Conservation (phyloP, 1,140 invertebrate species). For the Maconellicoccus hirsutus region DNA sequence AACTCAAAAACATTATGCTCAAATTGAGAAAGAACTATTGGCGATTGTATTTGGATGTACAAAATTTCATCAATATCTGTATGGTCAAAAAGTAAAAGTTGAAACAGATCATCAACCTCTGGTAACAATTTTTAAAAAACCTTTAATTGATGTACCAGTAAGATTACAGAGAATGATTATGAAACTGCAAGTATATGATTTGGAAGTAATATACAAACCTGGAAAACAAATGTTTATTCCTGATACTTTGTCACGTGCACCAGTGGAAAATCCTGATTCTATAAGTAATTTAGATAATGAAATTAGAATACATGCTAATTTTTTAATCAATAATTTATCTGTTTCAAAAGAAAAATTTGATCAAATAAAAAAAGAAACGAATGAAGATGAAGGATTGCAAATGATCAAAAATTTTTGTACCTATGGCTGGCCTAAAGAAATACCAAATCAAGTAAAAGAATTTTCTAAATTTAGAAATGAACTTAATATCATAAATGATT, state of each 20-base stretch:
- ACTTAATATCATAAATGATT: slow-evolving; percentile 31
- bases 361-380: slow-evolving; percentile 31
- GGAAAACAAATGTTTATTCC: slow-evolving; percentile 37
- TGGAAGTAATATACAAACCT: slow-evolving; percentile 32
- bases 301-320: neutral
- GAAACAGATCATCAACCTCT: slow-evolving; percentile 40
- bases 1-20: slow-evolving; percentile 34
- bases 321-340: slow-evolving; percentile 19
- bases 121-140: slow-evolving; percentile 36
- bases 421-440: slow-evolving; percentile 31
- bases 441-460: slow-evolving; percentile 27
- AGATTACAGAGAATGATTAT: slow-evolving; percentile 37
- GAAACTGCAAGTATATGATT: slow-evolving; percentile 31
- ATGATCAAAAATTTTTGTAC: slow-evolving; percentile 14
- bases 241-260: slow-evolving; percentile 36
- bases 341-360: slow-evolving; percentile 28
- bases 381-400: slow-evolving; percentile 30
- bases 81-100: slow-evolving; percentile 31
- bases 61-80: slow-evolving; percentile 33
- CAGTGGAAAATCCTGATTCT: slow-evolving; percentile 29
- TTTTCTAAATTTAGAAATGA: slow-evolving; percentile 34
- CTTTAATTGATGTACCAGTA: slow-evolving; percentile 33
- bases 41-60: slow-evolving; percentile 34
- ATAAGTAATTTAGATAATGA: slow-evolving; percentile 23
- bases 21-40: slow-evolving; percentile 39